Conservation (phyloP, 2,113 vertebrate species). For the Lagopus leucura region DNA sequence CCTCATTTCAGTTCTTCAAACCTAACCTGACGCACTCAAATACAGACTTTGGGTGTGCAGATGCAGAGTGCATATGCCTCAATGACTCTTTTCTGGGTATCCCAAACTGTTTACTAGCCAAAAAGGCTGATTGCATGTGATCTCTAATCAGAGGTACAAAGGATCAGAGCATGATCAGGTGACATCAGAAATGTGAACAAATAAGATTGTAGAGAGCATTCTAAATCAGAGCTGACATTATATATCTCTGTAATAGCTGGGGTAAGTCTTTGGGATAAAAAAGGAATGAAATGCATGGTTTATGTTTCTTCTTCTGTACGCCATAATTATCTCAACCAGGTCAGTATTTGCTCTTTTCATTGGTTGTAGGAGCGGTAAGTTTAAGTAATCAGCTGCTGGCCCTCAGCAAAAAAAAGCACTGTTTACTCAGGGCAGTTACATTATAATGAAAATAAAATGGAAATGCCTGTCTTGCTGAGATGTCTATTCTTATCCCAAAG, state of each 20-base stretch:
- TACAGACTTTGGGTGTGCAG: not conserved
- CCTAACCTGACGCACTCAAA: not conserved
- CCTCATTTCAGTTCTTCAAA: not conserved
- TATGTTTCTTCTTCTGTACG: not conserved
- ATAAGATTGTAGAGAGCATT: not conserved
- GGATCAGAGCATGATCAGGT: not conserved
- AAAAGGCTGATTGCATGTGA: not conserved
- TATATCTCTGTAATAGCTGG: not conserved
- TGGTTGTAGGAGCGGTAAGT: not conserved
- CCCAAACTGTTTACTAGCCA: not conserved
- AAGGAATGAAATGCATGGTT: not conserved
- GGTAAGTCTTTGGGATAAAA: not conserved
- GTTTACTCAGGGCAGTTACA: not conserved
- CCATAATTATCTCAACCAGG: not conserved
- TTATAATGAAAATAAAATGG: not conserved
- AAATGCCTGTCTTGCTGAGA: not conserved
- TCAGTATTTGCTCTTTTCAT: not conserved
- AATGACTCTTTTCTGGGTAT: not conserved
- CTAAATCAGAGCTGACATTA: not conserved
- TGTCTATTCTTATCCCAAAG: not conserved
- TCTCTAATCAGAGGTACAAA: not conserved
- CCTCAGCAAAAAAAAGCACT: not conserved
- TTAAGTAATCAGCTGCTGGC: accelerated
- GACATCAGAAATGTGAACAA: not conserved
- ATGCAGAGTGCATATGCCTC: not conserved